phyloP scores from a whole-genome alignment of 2,113 vertebrate genomes.

The Myrmophylax atrothorax region DNA sequence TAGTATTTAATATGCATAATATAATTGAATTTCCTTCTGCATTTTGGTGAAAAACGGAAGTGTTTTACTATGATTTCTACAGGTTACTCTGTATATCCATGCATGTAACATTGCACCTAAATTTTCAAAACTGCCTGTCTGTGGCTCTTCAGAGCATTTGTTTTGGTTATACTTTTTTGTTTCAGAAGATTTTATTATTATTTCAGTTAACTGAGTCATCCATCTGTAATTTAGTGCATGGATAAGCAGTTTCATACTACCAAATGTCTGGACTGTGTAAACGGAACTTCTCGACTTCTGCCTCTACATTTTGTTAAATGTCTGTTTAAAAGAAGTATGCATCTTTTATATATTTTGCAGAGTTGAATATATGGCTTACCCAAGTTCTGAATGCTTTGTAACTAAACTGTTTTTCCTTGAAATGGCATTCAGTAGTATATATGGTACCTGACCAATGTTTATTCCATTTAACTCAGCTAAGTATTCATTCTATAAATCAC shows the following conservation, averaged over 20 bases:
- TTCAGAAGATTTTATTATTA: constrained; percentile 8
- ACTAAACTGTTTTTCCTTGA: constrained; percentile 57
- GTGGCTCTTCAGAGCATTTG: constrained; percentile 37
- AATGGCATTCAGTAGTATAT: constrained; percentile 65
- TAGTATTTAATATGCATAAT: constrained; percentile 74
- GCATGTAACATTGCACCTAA: constrained; percentile 72
- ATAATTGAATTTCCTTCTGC: constrained; percentile 73
- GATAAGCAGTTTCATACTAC: constrained; percentile 68
- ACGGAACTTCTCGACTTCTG: constrained; percentile 67
- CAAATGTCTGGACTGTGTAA: constrained; percentile 68
- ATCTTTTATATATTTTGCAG: constrained; percentile 75
- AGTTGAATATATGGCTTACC: constrained; percentile 68
- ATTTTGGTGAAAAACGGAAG: constrained; percentile 72
- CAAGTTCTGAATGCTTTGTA: constrained; percentile 70
- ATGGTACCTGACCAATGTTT: constrained; percentile 60
- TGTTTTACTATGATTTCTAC: constrained; percentile 75
- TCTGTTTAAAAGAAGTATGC: constrained; percentile 62
- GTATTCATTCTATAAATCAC: constrained; percentile 70
- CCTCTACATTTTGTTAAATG: constrained; percentile 64
- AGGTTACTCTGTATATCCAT: constrained; percentile 59
- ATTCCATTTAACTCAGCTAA: constrained; percentile 68
- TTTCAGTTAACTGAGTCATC: constrained; percentile 35
- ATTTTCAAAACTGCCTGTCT: constrained; percentile 63
- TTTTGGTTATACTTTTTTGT: constrained; percentile 44
- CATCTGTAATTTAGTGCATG: constrained; percentile 73